These are phyloP conservation scores for Melanotaenia duboulayi DNA, from an alignment of 2,113 vertebrate genomes.

Conservation along the genomic window DNA sequence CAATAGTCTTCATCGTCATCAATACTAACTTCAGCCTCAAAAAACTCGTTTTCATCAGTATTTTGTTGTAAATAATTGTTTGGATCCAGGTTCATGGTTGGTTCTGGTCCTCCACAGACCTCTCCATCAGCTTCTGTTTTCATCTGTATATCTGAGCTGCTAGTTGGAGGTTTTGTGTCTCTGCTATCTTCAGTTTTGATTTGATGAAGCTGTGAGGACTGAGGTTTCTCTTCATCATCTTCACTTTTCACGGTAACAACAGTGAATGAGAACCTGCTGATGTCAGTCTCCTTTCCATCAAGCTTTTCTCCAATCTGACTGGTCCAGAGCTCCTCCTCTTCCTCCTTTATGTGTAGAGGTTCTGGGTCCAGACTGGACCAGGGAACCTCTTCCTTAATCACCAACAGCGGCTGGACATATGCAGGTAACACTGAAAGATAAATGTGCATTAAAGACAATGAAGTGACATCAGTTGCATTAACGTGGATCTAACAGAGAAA, in stretches of 20 bases:
- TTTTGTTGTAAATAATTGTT: background rate
- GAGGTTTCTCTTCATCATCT: constrained; percentile 10
- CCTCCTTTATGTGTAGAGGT: too few relatives aligned
- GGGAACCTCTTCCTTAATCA: too few relatives aligned
- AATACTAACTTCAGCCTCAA: constrained; percentile 4
- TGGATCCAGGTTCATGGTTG: background rate
- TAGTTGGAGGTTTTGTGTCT: background rate
- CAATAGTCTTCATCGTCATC: background rate
- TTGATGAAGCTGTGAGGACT: constrained; percentile 12
- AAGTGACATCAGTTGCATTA: too few relatives aligned
- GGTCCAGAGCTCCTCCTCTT: too few relatives aligned
- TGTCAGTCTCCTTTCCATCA: too few relatives aligned
- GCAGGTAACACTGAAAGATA: too few relatives aligned
- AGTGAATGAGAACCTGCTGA: too few relatives aligned
- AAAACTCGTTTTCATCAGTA: background rate
- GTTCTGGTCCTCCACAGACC: constrained; percentile 8
- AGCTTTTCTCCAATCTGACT: too few relatives aligned
- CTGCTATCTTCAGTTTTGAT: constrained; percentile 9
- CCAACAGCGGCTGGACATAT: too few relatives aligned
- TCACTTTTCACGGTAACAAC: constrained; percentile 7
- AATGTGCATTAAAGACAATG: too few relatives aligned
- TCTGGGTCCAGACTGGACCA: too few relatives aligned
- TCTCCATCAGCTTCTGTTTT: constrained; percentile 5
- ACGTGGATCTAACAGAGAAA: too few relatives aligned
- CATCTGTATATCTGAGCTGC: constrained; percentile 4